Percentiles rank a stretch among this genome's conserved stretches.
phyloP scores from a whole-genome alignment of 2,113 vertebrate genomes.

The Dicaeum eximium region DNA sequence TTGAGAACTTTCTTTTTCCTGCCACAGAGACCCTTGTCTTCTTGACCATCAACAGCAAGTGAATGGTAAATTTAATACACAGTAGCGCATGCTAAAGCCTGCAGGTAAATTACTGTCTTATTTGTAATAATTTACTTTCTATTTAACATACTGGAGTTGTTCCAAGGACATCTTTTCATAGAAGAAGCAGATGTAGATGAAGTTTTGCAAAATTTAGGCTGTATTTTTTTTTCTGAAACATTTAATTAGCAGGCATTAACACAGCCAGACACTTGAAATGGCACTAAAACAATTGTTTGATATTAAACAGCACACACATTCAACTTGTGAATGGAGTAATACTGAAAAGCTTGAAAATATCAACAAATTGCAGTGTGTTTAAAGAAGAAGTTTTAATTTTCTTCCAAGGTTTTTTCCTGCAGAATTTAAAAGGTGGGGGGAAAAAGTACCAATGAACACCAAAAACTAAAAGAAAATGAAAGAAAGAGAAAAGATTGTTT shows the following conservation, averaged over 20 bases:
- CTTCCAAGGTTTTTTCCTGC: constrained; percentile 77
- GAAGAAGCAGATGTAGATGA: constrained; percentile 78
- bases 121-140: constrained; percentile 66
- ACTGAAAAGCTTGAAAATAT: constrained; percentile 76
- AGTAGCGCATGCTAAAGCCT: constrained; percentile 60
- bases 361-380: constrained; percentile 67
- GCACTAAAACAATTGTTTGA: constrained; percentile 78
- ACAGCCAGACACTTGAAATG: constrained; percentile 73
- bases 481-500: constrained; percentile 39
- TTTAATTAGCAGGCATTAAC: constrained; percentile 81
- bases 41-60: constrained; percentile 34
- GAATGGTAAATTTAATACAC: constrained; percentile 53
- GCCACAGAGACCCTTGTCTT: constrained; percentile 30
- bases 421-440: constrained; percentile 56
- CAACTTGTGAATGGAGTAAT: constrained; percentile 68
- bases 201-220: constrained; percentile 77
- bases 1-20: background rate
- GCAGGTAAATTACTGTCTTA: constrained; percentile 74
- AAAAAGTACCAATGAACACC: constrained; percentile 51
- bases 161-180: constrained; percentile 83
- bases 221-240: constrained; percentile 67
- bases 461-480: background rate
- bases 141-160: constrained; percentile 76
- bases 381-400: constrained; percentile 78
- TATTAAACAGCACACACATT: constrained; percentile 73